Percentiles rank a stretch among this genome's conserved stretches.
phyloP scores from a whole-genome alignment of 2,113 vertebrate species.

The Dipodomys merriami region DNA sequence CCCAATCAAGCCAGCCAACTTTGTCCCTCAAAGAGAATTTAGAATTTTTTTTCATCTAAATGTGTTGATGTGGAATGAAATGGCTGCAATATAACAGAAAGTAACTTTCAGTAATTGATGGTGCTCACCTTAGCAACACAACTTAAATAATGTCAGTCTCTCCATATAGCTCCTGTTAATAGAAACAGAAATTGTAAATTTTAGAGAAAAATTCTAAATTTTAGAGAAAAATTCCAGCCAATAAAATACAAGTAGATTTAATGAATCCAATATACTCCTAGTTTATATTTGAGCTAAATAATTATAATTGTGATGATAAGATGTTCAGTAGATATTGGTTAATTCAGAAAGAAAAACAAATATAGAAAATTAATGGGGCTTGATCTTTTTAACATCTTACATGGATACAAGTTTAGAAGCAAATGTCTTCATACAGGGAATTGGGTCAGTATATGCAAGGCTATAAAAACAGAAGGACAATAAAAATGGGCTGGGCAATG shows the following conservation, averaged over 20 bases:
- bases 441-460: not conserved
- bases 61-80: not conserved
- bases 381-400: constrained; percentile 5
- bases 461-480: not conserved
- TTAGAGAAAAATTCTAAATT: not conserved
- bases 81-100: constrained; percentile 38
- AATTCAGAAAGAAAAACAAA: not conserved
- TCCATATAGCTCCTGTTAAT: not conserved
- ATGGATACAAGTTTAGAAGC: not conserved
- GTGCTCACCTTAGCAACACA: not conserved
- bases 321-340: not conserved
- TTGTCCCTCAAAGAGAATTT: not conserved
- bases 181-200: not conserved
- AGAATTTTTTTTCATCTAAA: not conserved
- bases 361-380: not conserved
- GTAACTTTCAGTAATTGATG: not conserved
- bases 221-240: not conserved
- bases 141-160: not conserved
- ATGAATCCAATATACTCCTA: not conserved
- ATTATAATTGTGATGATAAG: not conserved
- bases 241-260: constrained; percentile 24
- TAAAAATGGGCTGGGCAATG: not conserved
- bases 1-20: not conserved
- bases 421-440: not conserved
- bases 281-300: not conserved